Percentiles rank a stretch among this genome's conserved stretches.
Conservation (phyloP, 2,113 vertebrate genomes). For the Etheostoma spectabile region DNA sequence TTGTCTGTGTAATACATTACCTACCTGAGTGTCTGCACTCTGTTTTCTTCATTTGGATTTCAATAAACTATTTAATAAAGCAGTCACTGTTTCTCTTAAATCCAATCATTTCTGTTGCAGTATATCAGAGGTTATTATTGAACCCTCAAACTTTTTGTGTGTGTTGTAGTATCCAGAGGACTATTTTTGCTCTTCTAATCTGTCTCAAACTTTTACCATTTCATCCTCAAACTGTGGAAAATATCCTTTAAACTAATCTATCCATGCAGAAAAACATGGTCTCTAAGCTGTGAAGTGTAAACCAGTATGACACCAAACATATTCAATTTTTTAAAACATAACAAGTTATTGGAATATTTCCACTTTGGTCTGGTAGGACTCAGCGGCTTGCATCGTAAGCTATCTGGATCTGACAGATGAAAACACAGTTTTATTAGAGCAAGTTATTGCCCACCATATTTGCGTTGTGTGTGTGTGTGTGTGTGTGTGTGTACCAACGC, state of each 20-base stretch:
- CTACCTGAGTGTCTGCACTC: background rate
- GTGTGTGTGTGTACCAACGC: background rate
- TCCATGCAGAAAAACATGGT: constrained; percentile 8
- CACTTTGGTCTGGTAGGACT: constrained; percentile 13
- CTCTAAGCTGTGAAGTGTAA: constrained; percentile 19
- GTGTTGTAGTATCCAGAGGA: background rate
- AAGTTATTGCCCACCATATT: background rate
- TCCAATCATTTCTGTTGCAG: background rate
- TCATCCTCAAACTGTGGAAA: constrained; percentile 1
- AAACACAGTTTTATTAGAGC: constrained; percentile 46
- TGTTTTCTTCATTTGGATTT: background rate
- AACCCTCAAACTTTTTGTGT: constrained; percentile 1
- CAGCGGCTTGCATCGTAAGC: constrained; percentile 20
- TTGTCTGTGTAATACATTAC: background rate
- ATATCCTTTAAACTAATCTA: constrained; percentile 27
- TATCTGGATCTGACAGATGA: constrained; percentile 35
- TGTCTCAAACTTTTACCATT: background rate
- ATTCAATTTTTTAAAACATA: constrained; percentile 30
- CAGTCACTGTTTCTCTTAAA: background rate
- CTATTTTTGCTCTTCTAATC: background rate
- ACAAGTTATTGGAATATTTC: constrained; percentile 28
- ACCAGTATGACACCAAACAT: constrained; percentile 18
- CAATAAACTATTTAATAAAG: constrained; percentile 1
- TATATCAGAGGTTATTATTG: constrained; percentile 10
- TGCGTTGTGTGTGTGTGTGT: background rate